These are phyloP conservation scores for Plestiodon gilberti DNA, from an alignment of 2,113 vertebrate species.

Conservation along the genomic window DNA sequence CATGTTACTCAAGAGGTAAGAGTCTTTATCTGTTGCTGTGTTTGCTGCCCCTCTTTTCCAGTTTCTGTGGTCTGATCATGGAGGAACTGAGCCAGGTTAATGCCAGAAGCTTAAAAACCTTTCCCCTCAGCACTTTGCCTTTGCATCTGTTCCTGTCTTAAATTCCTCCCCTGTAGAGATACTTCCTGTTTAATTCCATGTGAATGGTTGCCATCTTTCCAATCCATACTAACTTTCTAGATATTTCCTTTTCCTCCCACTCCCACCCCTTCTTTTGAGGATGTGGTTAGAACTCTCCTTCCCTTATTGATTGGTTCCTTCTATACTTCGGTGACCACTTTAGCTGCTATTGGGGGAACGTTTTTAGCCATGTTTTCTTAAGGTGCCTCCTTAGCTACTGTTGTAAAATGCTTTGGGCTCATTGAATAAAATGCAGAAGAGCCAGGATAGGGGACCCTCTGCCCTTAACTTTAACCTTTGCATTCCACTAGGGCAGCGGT, in stretches of 20 bases:
- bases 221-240: background rate
- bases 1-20: constrained; percentile 86
- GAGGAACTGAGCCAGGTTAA: background rate
- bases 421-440: background rate
- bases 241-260: background rate
- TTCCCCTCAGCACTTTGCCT: background rate
- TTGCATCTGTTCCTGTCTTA: background rate
- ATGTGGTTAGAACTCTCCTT: background rate
- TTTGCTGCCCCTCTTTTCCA: background rate
- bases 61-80: background rate
- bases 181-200: background rate
- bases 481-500: too few species aligned
- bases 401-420: background rate
- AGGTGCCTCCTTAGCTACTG: background rate
- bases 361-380: background rate
- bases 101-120: background rate
- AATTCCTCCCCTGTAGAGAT: background rate
- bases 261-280: background rate
- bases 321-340: background rate
- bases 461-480: background rate
- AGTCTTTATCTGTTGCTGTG: background rate
- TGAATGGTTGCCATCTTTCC: background rate
- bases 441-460: background rate
- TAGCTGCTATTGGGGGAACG: too few species aligned
- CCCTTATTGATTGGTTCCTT: background rate